Base-by-base conservation (phyloP, 2,797 vertebrate genomes). In the Gymnoscopelus braueri region DNA sequence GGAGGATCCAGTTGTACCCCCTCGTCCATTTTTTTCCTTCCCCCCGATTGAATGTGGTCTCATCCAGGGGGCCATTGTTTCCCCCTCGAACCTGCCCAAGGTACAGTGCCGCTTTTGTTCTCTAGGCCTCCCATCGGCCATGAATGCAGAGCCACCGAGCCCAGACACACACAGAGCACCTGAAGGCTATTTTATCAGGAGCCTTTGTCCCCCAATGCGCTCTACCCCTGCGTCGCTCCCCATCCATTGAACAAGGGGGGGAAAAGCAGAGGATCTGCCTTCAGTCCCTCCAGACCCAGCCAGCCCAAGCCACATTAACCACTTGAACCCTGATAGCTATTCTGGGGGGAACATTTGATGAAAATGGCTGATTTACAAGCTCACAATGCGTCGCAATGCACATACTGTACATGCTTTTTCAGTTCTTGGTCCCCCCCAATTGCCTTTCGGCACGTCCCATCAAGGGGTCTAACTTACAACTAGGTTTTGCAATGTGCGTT, bases 91-190 rank as follows among this genome's bases (percentile, higher is more conserved):
- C 89, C 91, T 84, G 84, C 71, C 88, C 86, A 91, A 94, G 93
- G 94, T 96, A 97, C 95, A 97, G 94, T 94, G 92, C 90, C 58
- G 88, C 95, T 96, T 97, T 97, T 97, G 95, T 97, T 96, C 93
- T 59, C 74, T 82, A 10, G 39, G 39, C 84, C 82, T 88, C 86
- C 90, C 90, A 83, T 84, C 85, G 87, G 89, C 92, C 76, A 80
- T 93, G 93, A 95, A 95, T 92, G 85, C 88, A 84, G 90, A 82
- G 39, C 39, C 39, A 44, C 39, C 39, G 8, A 44, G 39, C 39
- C 39, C 39, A 9, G 39, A 44, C 39, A 10, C 39, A 44, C 89
- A 72, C 79, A 52, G 84, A 94, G 91, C 91, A 90, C 90, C 86
- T 86, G 88, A 88, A 85, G 63, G 88, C 80, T 92, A 89, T 91